phyloP scores from a whole-genome alignment of 2,888 invertebrate species.

The Leucophora obtusa region DNA sequence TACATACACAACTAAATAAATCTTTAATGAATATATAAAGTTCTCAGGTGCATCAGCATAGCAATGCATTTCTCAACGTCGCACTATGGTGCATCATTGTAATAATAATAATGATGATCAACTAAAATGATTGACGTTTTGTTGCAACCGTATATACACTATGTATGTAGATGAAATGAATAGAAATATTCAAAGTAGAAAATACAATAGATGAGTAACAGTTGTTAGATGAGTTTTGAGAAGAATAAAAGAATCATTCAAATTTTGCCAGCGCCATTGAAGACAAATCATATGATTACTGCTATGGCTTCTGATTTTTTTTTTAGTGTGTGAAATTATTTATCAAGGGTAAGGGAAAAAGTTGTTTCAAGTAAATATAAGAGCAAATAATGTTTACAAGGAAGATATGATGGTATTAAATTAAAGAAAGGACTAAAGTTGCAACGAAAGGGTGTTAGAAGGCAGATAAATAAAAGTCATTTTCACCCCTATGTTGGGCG shows the following conservation, averaged over 20 bases:
- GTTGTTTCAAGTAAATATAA: too few relatives aligned
- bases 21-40: slow-evolving; percentile 62
- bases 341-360: slow-evolving; percentile 14
- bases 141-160: slow-evolving; percentile 59
- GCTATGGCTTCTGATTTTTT: slow-evolving; percentile 11
- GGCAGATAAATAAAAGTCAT: too few relatives aligned
- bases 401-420: too few relatives aligned
- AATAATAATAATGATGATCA: slow-evolving; percentile 34
- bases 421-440: too few relatives aligned
- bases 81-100: slow-evolving; percentile 23
- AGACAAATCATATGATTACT: slow-evolving; percentile 40
- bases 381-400: too few relatives aligned
- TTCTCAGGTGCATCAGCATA: slow-evolving; percentile 59
- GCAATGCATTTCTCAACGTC: neutral
- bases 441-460: too few relatives aligned
- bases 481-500: too few relatives aligned
- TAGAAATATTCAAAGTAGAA: slow-evolving; percentile 49
- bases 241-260: slow-evolving; percentile 67
- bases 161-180: slow-evolving; percentile 41
- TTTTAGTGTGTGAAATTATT: neutral
- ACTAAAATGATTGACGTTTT: slow-evolving; percentile 68
- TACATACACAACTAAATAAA: too few relatives aligned
- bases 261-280: slow-evolving; percentile 70
- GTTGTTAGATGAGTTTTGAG: slow-evolving; percentile 42
- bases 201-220: slow-evolving; percentile 58